Conservation (phyloP, 1,140 invertebrate species). For the Aphelinus certus region DNA sequence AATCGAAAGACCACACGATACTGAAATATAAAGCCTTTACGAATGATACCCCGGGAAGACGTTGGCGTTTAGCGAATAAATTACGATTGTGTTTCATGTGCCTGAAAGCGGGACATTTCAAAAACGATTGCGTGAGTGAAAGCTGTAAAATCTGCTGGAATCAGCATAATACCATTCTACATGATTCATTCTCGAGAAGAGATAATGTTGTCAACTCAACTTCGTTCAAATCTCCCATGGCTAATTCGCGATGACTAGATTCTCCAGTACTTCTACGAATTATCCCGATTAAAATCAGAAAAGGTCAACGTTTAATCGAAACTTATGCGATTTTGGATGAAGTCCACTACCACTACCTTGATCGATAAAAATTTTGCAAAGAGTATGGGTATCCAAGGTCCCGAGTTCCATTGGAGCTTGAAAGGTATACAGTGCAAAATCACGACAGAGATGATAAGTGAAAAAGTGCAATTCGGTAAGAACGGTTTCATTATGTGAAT, state of each 20-base stretch:
- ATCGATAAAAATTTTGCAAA: background rate
- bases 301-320: background rate
- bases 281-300: background rate
- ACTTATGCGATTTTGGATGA: background rate
- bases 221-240: too few relatives aligned
- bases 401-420: background rate
- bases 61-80: too few relatives aligned
- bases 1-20: too few relatives aligned
- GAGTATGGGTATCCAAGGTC: background rate
- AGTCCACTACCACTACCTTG: background rate
- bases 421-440: background rate
- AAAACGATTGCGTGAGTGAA: too few relatives aligned
- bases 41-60: too few relatives aligned
- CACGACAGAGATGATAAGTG: background rate
- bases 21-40: too few relatives aligned
- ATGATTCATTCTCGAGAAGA: too few relatives aligned
- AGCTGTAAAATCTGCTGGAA: too few relatives aligned
- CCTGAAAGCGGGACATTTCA: too few relatives aligned
- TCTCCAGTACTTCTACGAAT: background rate
- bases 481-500: background rate
- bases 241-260: background rate
- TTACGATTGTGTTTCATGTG: too few relatives aligned
- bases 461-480: background rate
- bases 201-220: too few relatives aligned
- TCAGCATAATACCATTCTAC: too few relatives aligned